A percentile compares a stretch with the other conserved stretches of the same genome.
Evolutionary conservation across 2,888 invertebrate genomes (phyloP).

Genomic region (Drosophila paranaensis): DNA sequence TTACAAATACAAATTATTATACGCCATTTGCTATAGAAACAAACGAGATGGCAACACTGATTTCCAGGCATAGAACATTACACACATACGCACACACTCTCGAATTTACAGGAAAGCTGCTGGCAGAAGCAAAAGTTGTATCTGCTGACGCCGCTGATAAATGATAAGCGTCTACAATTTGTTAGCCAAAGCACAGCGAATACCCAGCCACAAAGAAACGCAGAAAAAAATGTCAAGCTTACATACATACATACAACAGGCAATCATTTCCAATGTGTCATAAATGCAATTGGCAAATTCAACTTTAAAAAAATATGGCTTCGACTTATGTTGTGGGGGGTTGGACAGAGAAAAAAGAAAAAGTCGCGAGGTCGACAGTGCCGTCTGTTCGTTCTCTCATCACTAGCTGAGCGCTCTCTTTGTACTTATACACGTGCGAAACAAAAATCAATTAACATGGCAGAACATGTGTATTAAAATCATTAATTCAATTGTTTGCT

Average conservation of each 20-base stretch:
- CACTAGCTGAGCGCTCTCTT: constrained; percentile 40
- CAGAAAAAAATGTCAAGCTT: not conserved
- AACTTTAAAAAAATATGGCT: constrained; percentile 45
- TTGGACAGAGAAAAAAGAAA: constrained; percentile 20
- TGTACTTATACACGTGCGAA: constrained; percentile 59
- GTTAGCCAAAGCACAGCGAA: constrained; percentile 16
- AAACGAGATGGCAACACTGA: constrained; percentile 55
- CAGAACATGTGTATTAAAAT: constrained; percentile 66
- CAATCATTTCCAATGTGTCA: constrained; percentile 27
- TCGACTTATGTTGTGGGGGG: constrained; percentile 41
- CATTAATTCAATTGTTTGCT: constrained; percentile 22
- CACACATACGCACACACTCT: constrained; percentile 11
- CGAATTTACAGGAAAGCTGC: constrained; percentile 35
- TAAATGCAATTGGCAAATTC: constrained; percentile 41
- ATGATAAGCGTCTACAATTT: constrained; percentile 54
- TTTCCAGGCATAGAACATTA: constrained; percentile 31
- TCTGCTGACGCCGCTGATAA: constrained; percentile 59
- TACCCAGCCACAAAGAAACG: constrained; percentile 24
- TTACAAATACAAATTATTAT: constrained; percentile 3
- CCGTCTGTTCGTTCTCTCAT: constrained; percentile 31
- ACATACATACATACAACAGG: not conserved
- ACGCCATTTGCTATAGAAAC: constrained; percentile 15
- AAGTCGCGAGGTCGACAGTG: constrained; percentile 44
- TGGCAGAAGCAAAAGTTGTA: constrained; percentile 55
- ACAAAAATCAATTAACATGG: constrained; percentile 69